A percentile compares a stretch with the other conserved stretches of the same genome.
Conservation (phyloP, 1,140 invertebrate genomes). For the Bombus pascuorum region DNA sequence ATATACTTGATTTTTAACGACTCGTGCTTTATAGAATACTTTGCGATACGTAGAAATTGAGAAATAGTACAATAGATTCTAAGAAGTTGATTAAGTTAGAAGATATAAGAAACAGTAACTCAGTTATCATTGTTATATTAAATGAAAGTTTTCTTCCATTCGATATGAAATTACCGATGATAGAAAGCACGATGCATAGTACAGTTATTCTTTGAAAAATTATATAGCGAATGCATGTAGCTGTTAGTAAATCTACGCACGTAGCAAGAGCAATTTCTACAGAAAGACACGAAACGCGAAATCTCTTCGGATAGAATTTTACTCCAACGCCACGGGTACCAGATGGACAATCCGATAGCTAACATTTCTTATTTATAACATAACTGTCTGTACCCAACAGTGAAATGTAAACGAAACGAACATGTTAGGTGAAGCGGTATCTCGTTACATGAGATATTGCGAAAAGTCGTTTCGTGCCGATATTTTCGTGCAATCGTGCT, state of each 20-base stretch:
- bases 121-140: background rate
- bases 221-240: background rate
- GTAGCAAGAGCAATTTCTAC: background rate
- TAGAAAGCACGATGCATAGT: too few species aligned
- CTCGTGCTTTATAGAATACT: too few species aligned
- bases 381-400: background rate
- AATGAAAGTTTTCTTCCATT: background rate
- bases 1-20: too few species aligned
- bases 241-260: constrained; percentile 1
- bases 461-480: background rate
- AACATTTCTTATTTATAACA: background rate
- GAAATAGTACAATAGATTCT: too few species aligned
- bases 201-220: background rate
- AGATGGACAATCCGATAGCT: constrained; percentile 1
- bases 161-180: background rate
- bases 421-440: constrained; percentile 1
- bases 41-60: too few species aligned
- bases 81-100: too few species aligned
- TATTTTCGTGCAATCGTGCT: too few species aligned
- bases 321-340: background rate
- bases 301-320: constrained; percentile 1
- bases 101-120: too few species aligned
- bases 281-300: background rate
- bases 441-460: background rate
- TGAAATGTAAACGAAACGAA: background rate